Evolutionary conservation across 1,140 invertebrate species (phyloP).

Genomic region (Bilobella aurantiaca): DNA sequence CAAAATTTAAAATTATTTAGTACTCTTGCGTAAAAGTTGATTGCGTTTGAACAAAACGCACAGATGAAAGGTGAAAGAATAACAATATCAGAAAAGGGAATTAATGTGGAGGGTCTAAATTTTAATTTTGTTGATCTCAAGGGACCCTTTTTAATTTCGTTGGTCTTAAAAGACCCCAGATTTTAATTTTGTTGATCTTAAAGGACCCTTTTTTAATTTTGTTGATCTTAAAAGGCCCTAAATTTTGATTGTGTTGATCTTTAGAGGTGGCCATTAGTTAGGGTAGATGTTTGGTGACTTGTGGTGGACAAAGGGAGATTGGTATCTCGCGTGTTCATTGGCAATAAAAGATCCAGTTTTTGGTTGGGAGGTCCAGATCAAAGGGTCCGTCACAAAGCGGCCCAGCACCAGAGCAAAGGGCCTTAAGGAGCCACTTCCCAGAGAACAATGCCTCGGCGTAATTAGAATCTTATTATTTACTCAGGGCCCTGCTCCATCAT

Average conservation of each 20-base stretch:
- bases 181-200: not conserved
- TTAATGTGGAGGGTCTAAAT: not conserved
- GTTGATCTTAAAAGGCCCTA: not conserved
- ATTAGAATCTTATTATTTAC: too few relatives aligned
- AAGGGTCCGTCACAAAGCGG: not conserved
- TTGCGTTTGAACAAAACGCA: too few relatives aligned
- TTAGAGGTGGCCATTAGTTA: not conserved
- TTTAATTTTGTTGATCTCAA: not conserved
- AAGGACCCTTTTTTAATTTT: not conserved
- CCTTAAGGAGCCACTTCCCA: too few relatives aligned
- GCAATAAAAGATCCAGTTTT: not conserved
- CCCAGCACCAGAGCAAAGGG: too few relatives aligned
- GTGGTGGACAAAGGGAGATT: not conserved
- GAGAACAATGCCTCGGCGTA: too few relatives aligned
- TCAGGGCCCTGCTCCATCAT: too few relatives aligned
- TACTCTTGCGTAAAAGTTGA: too few relatives aligned
- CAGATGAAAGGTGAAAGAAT: too few relatives aligned
- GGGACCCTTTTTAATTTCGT: not conserved
- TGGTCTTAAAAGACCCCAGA: not conserved
- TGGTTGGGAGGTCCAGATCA: not conserved
- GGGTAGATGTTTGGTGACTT: not conserved
- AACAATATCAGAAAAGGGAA: not conserved
- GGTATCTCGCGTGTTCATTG: slow-evolving; percentile 1
- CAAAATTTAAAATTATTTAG: too few relatives aligned
- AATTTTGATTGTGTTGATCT: not conserved